A percentile compares a stretch with the other conserved stretches of the same genome.
Conservation (phyloP, 2,888 invertebrate genomes). For the Folsomia manolachei region DNA sequence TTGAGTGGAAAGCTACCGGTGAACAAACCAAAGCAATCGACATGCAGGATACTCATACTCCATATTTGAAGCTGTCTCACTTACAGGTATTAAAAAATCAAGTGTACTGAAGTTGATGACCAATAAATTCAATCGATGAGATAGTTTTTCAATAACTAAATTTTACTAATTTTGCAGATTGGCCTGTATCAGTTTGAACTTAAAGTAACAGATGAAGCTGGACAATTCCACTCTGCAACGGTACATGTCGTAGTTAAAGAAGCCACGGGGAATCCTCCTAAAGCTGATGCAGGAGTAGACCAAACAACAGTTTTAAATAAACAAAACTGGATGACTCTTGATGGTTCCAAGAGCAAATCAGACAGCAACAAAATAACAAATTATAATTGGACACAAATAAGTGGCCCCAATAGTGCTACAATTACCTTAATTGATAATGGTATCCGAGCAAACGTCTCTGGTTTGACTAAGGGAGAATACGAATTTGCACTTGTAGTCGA, state of each 20-base stretch:
- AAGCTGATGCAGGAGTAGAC: slow-evolving; percentile 60
- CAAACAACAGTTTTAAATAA: slow-evolving; percentile 76
- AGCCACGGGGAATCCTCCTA: slow-evolving; percentile 78
- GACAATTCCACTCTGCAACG: slow-evolving; percentile 80
- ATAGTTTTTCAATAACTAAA: background rate
- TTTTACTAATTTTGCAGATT: slow-evolving; percentile 64
- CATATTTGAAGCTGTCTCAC: slow-evolving; percentile 81
- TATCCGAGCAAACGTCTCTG: slow-evolving; percentile 72
- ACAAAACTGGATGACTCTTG: slow-evolving; percentile 72
- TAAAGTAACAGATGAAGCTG: slow-evolving; percentile 87
- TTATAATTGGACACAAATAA: slow-evolving; percentile 80
- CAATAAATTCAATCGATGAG: too few relatives aligned
- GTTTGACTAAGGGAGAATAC: slow-evolving; percentile 79
- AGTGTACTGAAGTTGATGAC: too few relatives aligned
- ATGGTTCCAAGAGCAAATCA: slow-evolving; percentile 71
- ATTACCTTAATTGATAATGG: slow-evolving; percentile 58
- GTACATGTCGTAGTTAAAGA: slow-evolving; percentile 92
- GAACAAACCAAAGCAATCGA: slow-evolving; percentile 80
- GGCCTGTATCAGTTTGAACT: slow-evolving; percentile 91
- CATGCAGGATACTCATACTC: slow-evolving; percentile 72
- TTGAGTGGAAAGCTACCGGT: slow-evolving; percentile 91
- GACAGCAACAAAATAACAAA: slow-evolving; percentile 80
- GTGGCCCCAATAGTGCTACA: slow-evolving; percentile 59
- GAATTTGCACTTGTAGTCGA: slow-evolving; percentile 75
- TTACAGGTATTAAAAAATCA: too few relatives aligned